Percentiles rank a stretch among this genome's conserved stretches.
Evolutionary conservation across 1,140 invertebrate genomes (phyloP).

Genomic region (Bathynomus jamesi): DNA sequence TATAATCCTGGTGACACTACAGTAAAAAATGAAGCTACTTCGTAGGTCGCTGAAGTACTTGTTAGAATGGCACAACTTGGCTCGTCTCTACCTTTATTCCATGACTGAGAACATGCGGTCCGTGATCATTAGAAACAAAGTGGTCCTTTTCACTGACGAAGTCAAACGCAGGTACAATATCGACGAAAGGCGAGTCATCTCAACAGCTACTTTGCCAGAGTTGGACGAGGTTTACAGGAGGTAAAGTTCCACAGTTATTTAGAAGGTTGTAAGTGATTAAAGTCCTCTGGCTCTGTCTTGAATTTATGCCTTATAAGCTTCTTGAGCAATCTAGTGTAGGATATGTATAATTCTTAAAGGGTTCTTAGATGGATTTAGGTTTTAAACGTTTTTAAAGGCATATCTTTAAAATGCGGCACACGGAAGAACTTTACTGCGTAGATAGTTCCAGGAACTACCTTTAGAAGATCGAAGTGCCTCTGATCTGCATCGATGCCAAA

Average conservation of each 20-base stretch:
- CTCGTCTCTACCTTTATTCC: conserved; percentile 14
- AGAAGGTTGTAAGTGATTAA: too few relatives aligned
- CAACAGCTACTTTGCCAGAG: conserved; percentile 73
- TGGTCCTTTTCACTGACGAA: conserved; percentile 59
- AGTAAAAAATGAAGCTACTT: too few relatives aligned
- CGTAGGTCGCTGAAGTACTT: conserved; percentile 2
- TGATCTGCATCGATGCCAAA: conserved; percentile 13
- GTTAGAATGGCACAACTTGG: conserved; percentile 10
- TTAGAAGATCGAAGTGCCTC: conserved; percentile 11
- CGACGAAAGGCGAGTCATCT: conserved; percentile 69
- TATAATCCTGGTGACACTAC: too few relatives aligned
- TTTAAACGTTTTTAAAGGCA: too few relatives aligned
- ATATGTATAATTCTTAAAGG: too few relatives aligned
- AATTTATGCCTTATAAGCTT: too few relatives aligned
- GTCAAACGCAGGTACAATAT: conserved; percentile 57
- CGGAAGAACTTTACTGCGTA: conserved; percentile 10
- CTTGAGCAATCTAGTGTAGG: too few relatives aligned
- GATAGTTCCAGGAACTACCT: conserved; percentile 16
- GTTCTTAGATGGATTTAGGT: too few relatives aligned
- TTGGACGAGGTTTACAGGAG: conserved; percentile 80
- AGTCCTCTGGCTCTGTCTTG: too few relatives aligned
- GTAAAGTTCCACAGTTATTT: too few relatives aligned
- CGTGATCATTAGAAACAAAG: conserved; percentile 12
- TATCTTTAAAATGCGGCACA: conserved; percentile 8
- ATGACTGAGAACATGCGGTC: conserved; percentile 15